Base-by-base conservation (phyloP, 2,113 vertebrate genomes). In the Seriola aureovittata region DNA sequence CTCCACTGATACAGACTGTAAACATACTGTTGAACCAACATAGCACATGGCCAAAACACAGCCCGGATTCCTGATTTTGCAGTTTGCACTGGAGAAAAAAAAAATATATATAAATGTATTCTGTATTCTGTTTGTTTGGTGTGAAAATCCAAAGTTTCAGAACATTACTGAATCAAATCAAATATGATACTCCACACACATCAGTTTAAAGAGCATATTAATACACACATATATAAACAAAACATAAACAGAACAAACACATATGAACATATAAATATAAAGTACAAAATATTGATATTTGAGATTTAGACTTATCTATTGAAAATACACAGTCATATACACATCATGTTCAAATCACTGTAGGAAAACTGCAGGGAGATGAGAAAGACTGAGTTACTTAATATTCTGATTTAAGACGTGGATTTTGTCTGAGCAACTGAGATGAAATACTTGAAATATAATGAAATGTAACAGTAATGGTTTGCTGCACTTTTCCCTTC, bases 191-290 rank as follows among this genome's bases (percentile, higher is more conserved):
- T 76, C 32, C 52, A 63, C 84, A 63, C 84, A 57, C 14, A 58
- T 59, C 57, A 73, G 68, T 42, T 58, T 48, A 65, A 65, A 84
- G 48, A 64, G 63, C 63, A 88, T 36, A 85, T 60, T 25, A 76
- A 66, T 71, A 71, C 29, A 85, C 71, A 93, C 69, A 85, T 42
- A 83, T 65, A 85, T 86, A 59, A 79, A 82, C 80, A 83, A 74
- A 57, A 84, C 46, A 69, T 48, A 57, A 84, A 75, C 71, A 64
- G 16, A 79, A 73, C 40, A 81, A 76, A 86, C 78, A 86, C 66
- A 77, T 76, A 87, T 89, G 29, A 86, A 90, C 85, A 90, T 85
- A 91, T 90, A 94, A 92, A 94, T 93, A 91, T 87, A 40, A 85
- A 74, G 85, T 89, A 93, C 88, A 92, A 89, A 88, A 89, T 90